A percentile compares a stretch with the other conserved stretches of the same genome.
Evolutionary conservation across 2,113 vertebrate species (phyloP).

Genomic region (Falco punctatus): DNA sequence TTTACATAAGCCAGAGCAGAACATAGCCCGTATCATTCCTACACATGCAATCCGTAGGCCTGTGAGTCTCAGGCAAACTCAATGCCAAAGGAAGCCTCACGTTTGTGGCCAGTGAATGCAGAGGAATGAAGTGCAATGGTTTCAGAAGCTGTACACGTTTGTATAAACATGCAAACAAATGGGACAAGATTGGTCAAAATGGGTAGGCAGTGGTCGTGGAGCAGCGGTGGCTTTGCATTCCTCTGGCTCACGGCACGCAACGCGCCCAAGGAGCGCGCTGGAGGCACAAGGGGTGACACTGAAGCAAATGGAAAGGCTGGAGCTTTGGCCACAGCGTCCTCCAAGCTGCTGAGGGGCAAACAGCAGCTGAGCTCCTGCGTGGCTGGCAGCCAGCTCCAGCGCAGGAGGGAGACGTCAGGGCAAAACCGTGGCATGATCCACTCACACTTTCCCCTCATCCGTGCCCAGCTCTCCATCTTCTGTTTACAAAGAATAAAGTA

Average conservation of each 20-base stretch:
- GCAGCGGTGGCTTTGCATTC: neutral
- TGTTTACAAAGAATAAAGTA: neutral
- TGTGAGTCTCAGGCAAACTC: neutral
- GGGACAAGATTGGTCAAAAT: neutral
- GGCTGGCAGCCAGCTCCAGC: neutral
- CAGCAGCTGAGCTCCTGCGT: neutral
- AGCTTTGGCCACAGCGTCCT: neutral
- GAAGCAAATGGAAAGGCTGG: neutral
- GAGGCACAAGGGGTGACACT: neutral
- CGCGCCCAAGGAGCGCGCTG: neutral
- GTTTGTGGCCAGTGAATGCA: neutral
- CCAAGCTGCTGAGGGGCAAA: neutral
- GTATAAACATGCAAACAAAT: neutral
- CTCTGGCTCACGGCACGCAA: neutral
- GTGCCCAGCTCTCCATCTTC: neutral
- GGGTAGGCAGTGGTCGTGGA: neutral
- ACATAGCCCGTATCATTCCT: fast-evolving
- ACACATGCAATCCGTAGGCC: neutral
- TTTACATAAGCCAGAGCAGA: neutral
- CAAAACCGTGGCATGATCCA: fast-evolving
- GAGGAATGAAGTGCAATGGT: neutral
- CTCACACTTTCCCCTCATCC: fast-evolving
- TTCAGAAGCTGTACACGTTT: neutral
- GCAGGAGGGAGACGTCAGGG: neutral
- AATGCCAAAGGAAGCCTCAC: neutral